These are phyloP conservation scores for Drosophila sp. DNA, from an alignment of 1,140 invertebrate species.

Conservation along the genomic window DNA sequence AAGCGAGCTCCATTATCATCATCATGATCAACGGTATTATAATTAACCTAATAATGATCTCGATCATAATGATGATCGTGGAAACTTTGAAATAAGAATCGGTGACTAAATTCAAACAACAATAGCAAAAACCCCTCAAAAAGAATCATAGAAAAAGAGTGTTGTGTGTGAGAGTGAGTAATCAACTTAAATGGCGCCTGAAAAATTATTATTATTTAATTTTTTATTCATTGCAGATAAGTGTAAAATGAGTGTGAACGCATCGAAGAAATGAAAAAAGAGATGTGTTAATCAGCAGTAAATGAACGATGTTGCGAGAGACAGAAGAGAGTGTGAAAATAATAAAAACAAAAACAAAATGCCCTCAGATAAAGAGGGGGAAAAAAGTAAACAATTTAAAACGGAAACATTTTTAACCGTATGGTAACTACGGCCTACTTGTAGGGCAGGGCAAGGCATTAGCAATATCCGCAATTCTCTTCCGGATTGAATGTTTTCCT, in stretches of 20 bases:
- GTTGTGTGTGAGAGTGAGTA: conserved; percentile 57
- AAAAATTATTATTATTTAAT: conserved; percentile 26
- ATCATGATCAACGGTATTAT: conserved; percentile 64
- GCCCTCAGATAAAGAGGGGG: neutral
- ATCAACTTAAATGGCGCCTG: conserved; percentile 64
- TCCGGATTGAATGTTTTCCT: neutral
- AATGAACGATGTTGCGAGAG: neutral
- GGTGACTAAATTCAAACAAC: conserved; percentile 61
- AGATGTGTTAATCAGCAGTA: conserved; percentile 62
- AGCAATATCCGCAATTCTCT: neutral
- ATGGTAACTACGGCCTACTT: conserved; percentile 19
- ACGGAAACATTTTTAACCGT: conserved; percentile 44
- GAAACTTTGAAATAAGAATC: conserved; percentile 29
- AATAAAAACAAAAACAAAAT: neutral
- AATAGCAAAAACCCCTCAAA: conserved; percentile 25
- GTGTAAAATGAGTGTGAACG: conserved; percentile 16
- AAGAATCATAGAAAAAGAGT: conserved; percentile 19
- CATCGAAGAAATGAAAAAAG: conserved; percentile 11
- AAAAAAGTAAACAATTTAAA: conserved; percentile 14
- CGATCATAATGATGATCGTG: neutral
- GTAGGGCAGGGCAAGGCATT: neutral
- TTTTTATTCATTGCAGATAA: conserved; percentile 42
- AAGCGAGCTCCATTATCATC: conserved; percentile 59
- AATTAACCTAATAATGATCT: conserved; percentile 59
- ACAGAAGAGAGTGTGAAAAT: conserved; percentile 35